These are phyloP conservation scores for Zoanthus gigantus DNA, from an alignment of 92 coral and sea anemone species.

Conservation along the genomic window DNA sequence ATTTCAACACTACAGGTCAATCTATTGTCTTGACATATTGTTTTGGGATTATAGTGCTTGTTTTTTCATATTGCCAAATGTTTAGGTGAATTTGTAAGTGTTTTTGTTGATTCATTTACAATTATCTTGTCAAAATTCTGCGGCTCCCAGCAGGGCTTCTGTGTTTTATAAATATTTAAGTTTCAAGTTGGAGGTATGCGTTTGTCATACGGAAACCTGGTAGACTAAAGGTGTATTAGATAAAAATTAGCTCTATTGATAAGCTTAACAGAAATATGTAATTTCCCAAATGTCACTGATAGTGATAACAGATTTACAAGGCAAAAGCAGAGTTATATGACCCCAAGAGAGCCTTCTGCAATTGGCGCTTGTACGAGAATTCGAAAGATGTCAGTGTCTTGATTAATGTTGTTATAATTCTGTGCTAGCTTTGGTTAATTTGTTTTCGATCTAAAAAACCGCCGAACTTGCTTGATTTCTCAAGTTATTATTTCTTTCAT, in stretches of 20 bases:
- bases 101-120: neutral
- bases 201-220: neutral
- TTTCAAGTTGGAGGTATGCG: neutral
- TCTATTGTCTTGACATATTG: neutral
- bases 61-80: neutral
- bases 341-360: neutral
- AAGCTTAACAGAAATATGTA: neutral
- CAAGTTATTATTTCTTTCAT: neutral
- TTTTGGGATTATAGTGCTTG: neutral
- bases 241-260: neutral
- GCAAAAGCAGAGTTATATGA: neutral
- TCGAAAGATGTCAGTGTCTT: neutral
- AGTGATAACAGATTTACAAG: neutral
- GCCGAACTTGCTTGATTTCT: neutral
- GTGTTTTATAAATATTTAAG: neutral
- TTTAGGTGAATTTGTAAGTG: neutral
- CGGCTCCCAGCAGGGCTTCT: neutral
- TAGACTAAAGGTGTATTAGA: neutral
- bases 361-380: neutral
- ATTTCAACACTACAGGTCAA: neutral
- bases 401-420: neutral
- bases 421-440: neutral
- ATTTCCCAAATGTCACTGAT: neutral
- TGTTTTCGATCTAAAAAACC: neutral
- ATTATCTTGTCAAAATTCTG: neutral